A percentile compares a stretch with the other conserved stretches of the same genome.
These are phyloP conservation scores for Mus spretus DNA, from an alignment of 2,797 vertebrate genomes.

Conservation along the genomic window DNA sequence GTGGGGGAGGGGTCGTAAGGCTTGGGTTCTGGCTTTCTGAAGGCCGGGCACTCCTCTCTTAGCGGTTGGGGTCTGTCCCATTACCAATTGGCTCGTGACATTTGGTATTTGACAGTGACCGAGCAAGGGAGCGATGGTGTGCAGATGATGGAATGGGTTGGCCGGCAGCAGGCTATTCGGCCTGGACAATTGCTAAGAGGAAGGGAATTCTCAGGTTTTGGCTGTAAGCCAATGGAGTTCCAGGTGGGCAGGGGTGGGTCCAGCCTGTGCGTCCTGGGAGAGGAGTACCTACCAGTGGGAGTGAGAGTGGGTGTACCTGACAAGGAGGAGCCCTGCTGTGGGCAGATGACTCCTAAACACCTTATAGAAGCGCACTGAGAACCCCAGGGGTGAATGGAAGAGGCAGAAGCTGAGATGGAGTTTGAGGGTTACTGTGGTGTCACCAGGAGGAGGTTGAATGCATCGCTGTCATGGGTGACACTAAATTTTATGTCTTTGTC, in stretches of 20 bases:
- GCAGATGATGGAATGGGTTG: neutral
- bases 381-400: neutral
- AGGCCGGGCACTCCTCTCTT: neutral
- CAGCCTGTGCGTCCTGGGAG: neutral
- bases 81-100: neutral
- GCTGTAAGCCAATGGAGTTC: neutral
- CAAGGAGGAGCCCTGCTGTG: neutral
- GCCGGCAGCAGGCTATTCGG: neutral
- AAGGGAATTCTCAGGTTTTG: neutral
- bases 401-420: neutral
- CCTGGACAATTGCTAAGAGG: neutral
- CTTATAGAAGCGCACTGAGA: neutral
- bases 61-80: neutral
- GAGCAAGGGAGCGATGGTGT: neutral
- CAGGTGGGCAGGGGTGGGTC: neutral
- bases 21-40: neutral
- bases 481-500: constrained; percentile 68
- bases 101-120: neutral
- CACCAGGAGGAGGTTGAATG: neutral
- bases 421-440: neutral
- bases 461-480: neutral
- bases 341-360: neutral
- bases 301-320: neutral
- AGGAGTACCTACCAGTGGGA: neutral
- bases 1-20: constrained; percentile 19